Base-by-base conservation (phyloP, 1,140 invertebrate genomes). In the Philopotamus ludificatus region DNA sequence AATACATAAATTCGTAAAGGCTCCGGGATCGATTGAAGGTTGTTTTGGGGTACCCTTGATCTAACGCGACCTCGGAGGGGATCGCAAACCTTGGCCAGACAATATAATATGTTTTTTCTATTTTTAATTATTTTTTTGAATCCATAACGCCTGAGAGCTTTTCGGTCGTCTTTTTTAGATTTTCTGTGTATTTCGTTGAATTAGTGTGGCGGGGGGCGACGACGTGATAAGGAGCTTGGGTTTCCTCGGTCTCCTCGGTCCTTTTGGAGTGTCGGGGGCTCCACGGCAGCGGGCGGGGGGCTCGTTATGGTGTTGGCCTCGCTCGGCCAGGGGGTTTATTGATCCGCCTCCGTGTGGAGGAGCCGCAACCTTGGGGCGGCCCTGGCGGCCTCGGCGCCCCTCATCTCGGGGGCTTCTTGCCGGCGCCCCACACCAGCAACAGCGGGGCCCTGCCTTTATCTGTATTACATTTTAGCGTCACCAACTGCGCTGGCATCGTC, bases 281-380 rank as follows among this genome's bases (percentile, higher is more conserved):
- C 58, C 58, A 22, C 42, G 34, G 12, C 53, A 34, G n/a, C n/a
- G n/a, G n/a, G n/a, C 25, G 53, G 21, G 15, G 16, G 49, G 49
- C 49, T 21, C 23, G 49, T 20, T 25, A 57, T 26, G 25, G 53
- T 57, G 44, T 62, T 26, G 10, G 51, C 62, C 28, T 41, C 34
- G 28, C 26, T 26, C 25, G 49, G 61, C 15, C 21, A 39, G 63
- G 23, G 63, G 44, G 54, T 65, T 49, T 57, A 65, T 65, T 58
- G 53, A 65, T 58, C 63, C 63, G 53, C 42, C 22, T 34, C 28
- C 25, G 53, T 12, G 50, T 8, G 28, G 25, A 44, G 28, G 25
- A 44, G 50, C 50, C 49, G 50, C 50, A 63, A 55, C 25, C 63
- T 49, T 57, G 64, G 64, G 47, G 45, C 28, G 20, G 57, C 64